These are phyloP conservation scores for Ceratothoa steindachneri DNA, from an alignment of 2,888 invertebrate genomes.

Conservation along the genomic window DNA sequence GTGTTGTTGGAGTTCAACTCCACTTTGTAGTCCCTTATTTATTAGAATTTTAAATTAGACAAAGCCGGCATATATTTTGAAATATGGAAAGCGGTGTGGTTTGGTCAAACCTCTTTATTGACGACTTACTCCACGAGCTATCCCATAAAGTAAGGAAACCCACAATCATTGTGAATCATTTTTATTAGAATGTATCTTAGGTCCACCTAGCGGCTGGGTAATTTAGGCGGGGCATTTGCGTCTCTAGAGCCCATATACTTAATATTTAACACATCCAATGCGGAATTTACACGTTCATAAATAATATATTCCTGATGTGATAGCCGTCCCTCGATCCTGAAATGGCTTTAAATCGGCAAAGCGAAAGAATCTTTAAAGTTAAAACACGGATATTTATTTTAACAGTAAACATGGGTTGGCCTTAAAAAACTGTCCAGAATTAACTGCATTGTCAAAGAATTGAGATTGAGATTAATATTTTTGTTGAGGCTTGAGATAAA, in stretches of 20 bases:
- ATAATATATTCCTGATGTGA: slow-evolving; percentile 8
- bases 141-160: slow-evolving; percentile 4
- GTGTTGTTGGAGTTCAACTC: background rate
- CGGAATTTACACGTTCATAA: slow-evolving; percentile 6
- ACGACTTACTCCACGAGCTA: slow-evolving; percentile 7
- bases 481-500: background rate
- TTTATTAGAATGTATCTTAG: slow-evolving; percentile 13
- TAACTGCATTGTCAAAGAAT: background rate
- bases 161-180: slow-evolving; percentile 10
- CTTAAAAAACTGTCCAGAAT: background rate
- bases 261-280: slow-evolving; percentile 11
- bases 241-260: slow-evolving; percentile 5
- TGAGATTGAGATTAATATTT: background rate
- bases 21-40: slow-evolving; percentile 2
- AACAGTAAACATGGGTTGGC: background rate
- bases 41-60: slow-evolving; percentile 13
- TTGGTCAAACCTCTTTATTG: background rate
- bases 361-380: background rate
- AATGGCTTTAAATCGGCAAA: background rate
- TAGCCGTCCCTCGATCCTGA: background rate
- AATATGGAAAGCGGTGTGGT: background rate
- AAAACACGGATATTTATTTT: background rate
- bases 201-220: background rate
- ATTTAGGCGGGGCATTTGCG: background rate
- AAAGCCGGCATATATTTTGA: slow-evolving; percentile 8